Evolutionary conservation across 2,797 vertebrate genomes (phyloP).

Genomic region (Pogonophryne albipinna): DNA sequence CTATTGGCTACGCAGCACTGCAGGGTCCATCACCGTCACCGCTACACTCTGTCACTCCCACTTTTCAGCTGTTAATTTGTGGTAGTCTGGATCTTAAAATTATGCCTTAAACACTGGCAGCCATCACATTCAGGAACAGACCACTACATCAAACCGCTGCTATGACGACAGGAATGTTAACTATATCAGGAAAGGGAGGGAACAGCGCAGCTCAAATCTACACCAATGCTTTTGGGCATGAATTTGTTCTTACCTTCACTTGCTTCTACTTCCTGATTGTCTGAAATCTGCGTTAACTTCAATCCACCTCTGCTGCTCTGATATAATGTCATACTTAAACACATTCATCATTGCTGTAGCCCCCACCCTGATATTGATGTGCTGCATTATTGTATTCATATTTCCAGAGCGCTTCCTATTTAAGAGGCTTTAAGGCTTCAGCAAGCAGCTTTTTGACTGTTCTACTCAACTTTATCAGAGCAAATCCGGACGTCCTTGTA

Average conservation of each 20-base stretch:
- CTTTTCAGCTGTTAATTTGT: constrained; percentile 76
- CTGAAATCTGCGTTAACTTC: constrained; percentile 32
- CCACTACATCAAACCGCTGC: constrained; percentile 72
- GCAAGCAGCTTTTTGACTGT: constrained; percentile 57
- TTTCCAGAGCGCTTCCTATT: constrained; percentile 57
- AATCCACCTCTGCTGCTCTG: constrained; percentile 24
- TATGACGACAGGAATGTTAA: constrained; percentile 63
- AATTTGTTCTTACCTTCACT: constrained; percentile 26
- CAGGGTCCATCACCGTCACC: constrained; percentile 68
- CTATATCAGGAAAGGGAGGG: background rate
- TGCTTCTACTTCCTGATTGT: constrained; percentile 21
- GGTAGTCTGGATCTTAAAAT: constrained; percentile 62
- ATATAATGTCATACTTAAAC: constrained; percentile 44
- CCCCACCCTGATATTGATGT: constrained; percentile 38
- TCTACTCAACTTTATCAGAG: constrained; percentile 57
- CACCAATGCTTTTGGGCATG: constrained; percentile 23
- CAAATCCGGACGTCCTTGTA: constrained; percentile 73
- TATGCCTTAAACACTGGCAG: constrained; percentile 56
- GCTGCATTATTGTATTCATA: constrained; percentile 58
- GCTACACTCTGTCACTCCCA: constrained; percentile 73
- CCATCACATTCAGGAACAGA: constrained; percentile 65
- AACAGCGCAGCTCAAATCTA: constrained; percentile 12
- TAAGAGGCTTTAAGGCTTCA: constrained; percentile 72
- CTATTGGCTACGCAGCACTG: constrained; percentile 66
- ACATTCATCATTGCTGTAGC: constrained; percentile 48